Percentiles rank a stretch among this genome's conserved stretches.
phyloP scores from a whole-genome alignment of 2,113 vertebrate genomes.

The Cyprinodon variegatus region DNA sequence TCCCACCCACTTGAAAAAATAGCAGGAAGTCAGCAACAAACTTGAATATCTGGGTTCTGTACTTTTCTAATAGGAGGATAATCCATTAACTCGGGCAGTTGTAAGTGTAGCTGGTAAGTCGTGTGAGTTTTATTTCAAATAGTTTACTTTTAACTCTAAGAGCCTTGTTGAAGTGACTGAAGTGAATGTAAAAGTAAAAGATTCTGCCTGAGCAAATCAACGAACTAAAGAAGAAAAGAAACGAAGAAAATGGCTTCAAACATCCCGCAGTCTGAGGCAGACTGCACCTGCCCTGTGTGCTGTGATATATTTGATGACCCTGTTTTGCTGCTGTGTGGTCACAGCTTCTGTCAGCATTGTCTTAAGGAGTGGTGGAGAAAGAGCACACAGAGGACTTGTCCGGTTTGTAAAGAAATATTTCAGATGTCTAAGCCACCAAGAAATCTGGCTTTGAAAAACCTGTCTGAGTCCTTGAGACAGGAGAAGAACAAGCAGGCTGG shows the following conservation, averaged over 20 bases:
- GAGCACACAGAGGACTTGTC: conserved; percentile 17
- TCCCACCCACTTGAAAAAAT: not conserved
- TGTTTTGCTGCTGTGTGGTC: conserved; percentile 32
- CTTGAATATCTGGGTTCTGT: not conserved
- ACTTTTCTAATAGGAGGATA: rapidly evolving
- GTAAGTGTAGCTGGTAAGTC: rapidly evolving
- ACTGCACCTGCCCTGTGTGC: conserved; percentile 13
- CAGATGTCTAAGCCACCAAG: not conserved
- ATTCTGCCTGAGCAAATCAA: too few relatives aligned
- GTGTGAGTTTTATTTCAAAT: rapidly evolving
- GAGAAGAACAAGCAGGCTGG: not conserved
- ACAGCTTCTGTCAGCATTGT: conserved; percentile 58
- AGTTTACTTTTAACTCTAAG: rapidly evolving
- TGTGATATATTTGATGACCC: conserved; percentile 53
- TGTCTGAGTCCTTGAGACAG: conserved; percentile 38
- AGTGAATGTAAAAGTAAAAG: rapidly evolving
- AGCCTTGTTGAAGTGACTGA: not conserved
- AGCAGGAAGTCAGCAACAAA: not conserved
- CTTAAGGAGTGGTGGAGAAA: conserved; percentile 52
- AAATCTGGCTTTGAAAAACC: conserved; percentile 50
- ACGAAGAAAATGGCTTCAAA: not conserved
- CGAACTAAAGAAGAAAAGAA: not conserved
- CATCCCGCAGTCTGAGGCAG: not conserved
- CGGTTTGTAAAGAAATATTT: conserved; percentile 41
- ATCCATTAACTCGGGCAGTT: not conserved